Percentiles rank a stretch among this genome's conserved stretches.
These are phyloP conservation scores for Limenitis camilla DNA, from an alignment of 2,888 invertebrate species.

Conservation along the genomic window DNA sequence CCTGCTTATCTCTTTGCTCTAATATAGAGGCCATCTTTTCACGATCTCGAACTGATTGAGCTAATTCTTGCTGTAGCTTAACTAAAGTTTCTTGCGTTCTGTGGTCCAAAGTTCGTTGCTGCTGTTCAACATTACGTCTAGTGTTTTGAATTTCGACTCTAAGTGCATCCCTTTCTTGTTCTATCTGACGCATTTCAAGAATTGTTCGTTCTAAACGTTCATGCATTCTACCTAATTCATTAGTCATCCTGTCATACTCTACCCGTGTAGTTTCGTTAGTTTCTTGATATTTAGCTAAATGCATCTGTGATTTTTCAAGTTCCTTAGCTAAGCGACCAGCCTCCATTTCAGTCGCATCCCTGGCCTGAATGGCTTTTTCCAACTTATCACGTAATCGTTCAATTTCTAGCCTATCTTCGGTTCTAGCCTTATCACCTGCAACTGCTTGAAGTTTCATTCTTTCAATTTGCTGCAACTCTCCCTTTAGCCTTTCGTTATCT, in stretches of 20 bases:
- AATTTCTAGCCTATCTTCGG: conserved; percentile 83
- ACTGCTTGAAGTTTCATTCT: conserved; percentile 81
- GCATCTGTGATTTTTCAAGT: conserved; percentile 88
- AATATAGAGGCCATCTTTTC: conserved; percentile 85
- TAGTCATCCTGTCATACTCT: conserved; percentile 89
- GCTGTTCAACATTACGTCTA: conserved; percentile 77
- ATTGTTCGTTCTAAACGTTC: conserved; percentile 85
- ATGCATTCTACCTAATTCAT: conserved; percentile 86
- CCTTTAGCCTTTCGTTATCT: conserved; percentile 67
- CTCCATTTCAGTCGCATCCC: conserved; percentile 89
- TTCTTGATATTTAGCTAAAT: conserved; percentile 88
- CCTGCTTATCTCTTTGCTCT: conserved; percentile 85
- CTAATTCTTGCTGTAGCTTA: conserved; percentile 82
- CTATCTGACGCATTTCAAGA: conserved; percentile 79
- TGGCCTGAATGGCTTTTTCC: conserved; percentile 86
- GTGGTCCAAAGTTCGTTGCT: conserved; percentile 78
- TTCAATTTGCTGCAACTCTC: conserved; percentile 79
- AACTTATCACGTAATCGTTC: conserved; percentile 89
- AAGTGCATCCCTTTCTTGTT: conserved; percentile 83
- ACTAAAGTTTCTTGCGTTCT: conserved; percentile 82
- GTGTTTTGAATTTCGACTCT: conserved; percentile 80
- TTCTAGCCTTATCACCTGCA: conserved; percentile 77
- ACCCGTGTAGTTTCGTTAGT: conserved; percentile 87
- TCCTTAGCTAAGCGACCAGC: conserved; percentile 89
- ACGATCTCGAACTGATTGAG: conserved; percentile 80